These are phyloP conservation scores for Amphibalanus amphitrite DNA, from an alignment of 1,140 invertebrate genomes.

Conservation along the genomic window DNA sequence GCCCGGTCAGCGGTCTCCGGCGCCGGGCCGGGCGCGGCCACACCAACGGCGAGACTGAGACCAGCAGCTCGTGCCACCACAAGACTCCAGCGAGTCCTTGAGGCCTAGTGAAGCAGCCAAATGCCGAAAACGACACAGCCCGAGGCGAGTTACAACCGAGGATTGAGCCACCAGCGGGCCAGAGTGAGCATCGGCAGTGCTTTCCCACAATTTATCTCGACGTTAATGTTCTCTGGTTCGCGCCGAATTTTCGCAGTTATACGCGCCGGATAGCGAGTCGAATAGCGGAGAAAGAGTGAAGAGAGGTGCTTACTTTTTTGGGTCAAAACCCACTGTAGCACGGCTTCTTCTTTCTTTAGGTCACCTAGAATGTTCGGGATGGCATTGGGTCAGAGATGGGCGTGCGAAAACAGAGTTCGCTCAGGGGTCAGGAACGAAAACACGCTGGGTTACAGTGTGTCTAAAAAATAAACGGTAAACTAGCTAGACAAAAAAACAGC, in stretches of 20 bases:
- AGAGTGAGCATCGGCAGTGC: background rate
- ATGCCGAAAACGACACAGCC: no score
- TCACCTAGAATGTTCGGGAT: conserved; percentile 10
- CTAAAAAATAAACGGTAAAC: conserved; percentile 9
- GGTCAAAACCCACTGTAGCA: conserved; percentile 13
- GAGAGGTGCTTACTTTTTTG: conserved; percentile 14
- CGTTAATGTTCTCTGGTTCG: background rate
- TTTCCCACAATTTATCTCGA: background rate
- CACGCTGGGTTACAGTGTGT: background rate
- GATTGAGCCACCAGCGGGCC: no score
- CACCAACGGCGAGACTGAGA: no score
- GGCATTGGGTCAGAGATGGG: background rate
- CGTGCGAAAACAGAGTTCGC: background rate
- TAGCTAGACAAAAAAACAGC: conserved; percentile 1
- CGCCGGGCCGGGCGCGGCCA: no score
- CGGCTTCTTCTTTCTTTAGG: conserved; percentile 12
- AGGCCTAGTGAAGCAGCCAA: no score
- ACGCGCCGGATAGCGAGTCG: background rate
- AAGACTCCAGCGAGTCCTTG: no score
- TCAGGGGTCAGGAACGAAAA: background rate
- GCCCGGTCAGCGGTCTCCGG: background rate
- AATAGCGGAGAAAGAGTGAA: background rate
- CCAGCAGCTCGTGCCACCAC: no score
- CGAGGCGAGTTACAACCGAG: no score
- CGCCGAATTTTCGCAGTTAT: background rate